Conservation (phyloP, 2,113 vertebrate genomes). For the Leiothrix lutea region DNA sequence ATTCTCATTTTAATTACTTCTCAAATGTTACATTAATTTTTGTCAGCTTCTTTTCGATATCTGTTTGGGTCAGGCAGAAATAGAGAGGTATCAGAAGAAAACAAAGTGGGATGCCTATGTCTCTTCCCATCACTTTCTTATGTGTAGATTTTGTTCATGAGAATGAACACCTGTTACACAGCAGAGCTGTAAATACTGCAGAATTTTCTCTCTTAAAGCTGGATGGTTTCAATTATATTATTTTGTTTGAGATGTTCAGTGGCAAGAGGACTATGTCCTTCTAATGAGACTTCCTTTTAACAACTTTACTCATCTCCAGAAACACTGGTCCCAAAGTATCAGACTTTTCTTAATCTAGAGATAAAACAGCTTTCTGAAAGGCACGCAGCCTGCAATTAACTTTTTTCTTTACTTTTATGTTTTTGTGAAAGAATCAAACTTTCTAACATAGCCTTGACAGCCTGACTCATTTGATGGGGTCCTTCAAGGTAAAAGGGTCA, state of each 20-base stretch:
- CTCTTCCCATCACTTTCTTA: background rate
- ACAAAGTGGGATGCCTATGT: background rate
- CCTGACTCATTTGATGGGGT: constrained; percentile 34
- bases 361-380: constrained; percentile 9
- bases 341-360: background rate
- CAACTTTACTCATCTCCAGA: constrained; percentile 4
- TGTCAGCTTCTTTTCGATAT: constrained; percentile 23
- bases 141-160: background rate
- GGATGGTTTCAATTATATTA: background rate
- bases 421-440: background rate
- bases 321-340: background rate
- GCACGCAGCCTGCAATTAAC: background rate
- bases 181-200: background rate
- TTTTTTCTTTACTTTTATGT: background rate
- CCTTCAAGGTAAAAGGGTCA: constrained; percentile 4
- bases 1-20: background rate
- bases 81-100: background rate
- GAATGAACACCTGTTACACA: background rate
- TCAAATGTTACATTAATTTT: constrained; percentile 38
- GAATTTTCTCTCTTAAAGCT: background rate
- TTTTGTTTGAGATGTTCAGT: background rate
- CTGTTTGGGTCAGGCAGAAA: constrained; percentile 12
- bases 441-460: background rate
- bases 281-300: constrained; percentile 12
- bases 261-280: background rate